These are phyloP conservation scores for Hofmannophila pseudospretella DNA, from an alignment of 2,888 invertebrate genomes.

Conservation along the genomic window DNA sequence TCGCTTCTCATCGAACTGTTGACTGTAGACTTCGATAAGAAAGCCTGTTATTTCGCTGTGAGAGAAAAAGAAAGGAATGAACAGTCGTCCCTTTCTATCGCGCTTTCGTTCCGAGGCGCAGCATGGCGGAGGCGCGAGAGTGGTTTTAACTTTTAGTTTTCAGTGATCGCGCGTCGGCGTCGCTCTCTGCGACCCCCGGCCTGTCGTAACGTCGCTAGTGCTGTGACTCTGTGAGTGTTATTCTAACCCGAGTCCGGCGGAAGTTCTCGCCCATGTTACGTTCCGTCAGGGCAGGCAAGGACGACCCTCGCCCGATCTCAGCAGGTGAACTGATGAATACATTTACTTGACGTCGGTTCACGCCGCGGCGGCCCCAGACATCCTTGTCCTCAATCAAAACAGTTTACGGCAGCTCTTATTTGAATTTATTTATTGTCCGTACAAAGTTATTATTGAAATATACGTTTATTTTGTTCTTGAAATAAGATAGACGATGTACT, in stretches of 20 bases:
- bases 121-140: slow-evolving; percentile 42
- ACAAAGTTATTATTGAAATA: slow-evolving; percentile 22
- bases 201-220: slow-evolving; percentile 61
- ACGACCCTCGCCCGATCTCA: slow-evolving; percentile 29
- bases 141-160: slow-evolving; percentile 68
- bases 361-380: slow-evolving; percentile 41
- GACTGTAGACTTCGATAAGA: slow-evolving; percentile 34
- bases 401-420: slow-evolving; percentile 58
- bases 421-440: slow-evolving; percentile 46
- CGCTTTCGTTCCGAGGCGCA: slow-evolving; percentile 59
- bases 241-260: slow-evolving; percentile 38
- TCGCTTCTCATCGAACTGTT: slow-evolving; percentile 23
- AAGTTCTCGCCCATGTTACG: slow-evolving; percentile 40
- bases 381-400: slow-evolving; percentile 73
- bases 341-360: slow-evolving; percentile 28
- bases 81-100: slow-evolving; percentile 62
- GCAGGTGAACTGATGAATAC: slow-evolving; percentile 51
- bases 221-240: slow-evolving; percentile 54
- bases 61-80: slow-evolving; percentile 64
- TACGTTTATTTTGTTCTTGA: slow-evolving; percentile 6
- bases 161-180: slow-evolving; percentile 65
- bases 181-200: slow-evolving; percentile 65
- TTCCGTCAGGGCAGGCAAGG: slow-evolving; percentile 35
- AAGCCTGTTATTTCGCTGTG: slow-evolving; percentile 48
- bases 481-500: too few relatives aligned